Conservation (phyloP, 2,797 vertebrate genomes). For the Ptychobarbus kaznakovi region DNA sequence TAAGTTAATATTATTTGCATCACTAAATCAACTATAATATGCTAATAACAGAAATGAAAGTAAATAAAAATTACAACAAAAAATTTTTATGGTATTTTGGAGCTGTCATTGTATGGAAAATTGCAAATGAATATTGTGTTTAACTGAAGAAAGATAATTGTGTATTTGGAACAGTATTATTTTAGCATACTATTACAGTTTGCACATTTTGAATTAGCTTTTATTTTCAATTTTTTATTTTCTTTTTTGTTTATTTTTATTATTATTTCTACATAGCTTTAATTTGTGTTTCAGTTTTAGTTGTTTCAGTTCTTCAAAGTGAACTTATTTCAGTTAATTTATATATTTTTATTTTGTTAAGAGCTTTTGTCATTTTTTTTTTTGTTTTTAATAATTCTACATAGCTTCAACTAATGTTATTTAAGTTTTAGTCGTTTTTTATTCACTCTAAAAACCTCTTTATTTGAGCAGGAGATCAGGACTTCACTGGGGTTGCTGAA, state of each 20-base stretch:
- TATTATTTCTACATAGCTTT: too few relatives aligned
- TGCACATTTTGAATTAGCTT: not conserved
- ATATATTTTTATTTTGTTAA: not conserved
- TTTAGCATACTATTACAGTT: not conserved
- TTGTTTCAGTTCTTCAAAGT: not conserved
- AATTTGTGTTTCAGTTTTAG: not conserved
- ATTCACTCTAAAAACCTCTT: too few relatives aligned
- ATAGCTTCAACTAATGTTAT: not conserved
- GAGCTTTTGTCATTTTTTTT: not conserved
- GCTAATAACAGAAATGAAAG: too few relatives aligned
- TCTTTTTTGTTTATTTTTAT: too few relatives aligned
- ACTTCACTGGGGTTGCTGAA: not conserved
- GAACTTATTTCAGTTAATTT: not conserved
- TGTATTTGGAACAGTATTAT: not conserved
- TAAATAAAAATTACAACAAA: too few relatives aligned
- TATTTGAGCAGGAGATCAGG: too few relatives aligned
- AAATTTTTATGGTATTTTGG: not conserved
- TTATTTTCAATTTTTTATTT: not conserved
- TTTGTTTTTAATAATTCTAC: not conserved
- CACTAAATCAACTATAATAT: not conserved
- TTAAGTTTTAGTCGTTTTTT: not conserved
- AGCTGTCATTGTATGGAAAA: not conserved
- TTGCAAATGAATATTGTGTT: not conserved
- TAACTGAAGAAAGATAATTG: not conserved
- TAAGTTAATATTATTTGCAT: not conserved